Conservation (phyloP, 2,888 invertebrate species). For the Yponomeuta malinellus region DNA sequence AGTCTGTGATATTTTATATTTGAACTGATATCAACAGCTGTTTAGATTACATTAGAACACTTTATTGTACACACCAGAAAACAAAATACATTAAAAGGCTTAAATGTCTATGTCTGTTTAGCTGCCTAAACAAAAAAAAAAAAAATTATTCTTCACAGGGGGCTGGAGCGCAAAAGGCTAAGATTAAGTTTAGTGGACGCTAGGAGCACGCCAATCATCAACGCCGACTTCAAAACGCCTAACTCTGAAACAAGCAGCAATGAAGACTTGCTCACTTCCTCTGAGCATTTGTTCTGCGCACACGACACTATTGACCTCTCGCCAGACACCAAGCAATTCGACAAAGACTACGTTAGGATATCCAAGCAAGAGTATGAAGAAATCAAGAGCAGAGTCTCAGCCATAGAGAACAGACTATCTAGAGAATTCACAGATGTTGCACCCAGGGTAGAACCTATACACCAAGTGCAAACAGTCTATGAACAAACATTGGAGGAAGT, state of each 20-base stretch:
- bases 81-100: too few relatives aligned
- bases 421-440: constrained; percentile 78
- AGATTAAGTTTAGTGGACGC: constrained; percentile 63
- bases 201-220: constrained; percentile 57
- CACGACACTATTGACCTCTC: constrained; percentile 65
- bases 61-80: too few relatives aligned
- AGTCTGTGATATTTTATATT: constrained; percentile 35
- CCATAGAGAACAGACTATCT: constrained; percentile 82
- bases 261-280: constrained; percentile 61
- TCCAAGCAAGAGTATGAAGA: constrained; percentile 86
- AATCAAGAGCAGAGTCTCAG: constrained; percentile 83
- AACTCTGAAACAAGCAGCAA: constrained; percentile 63
- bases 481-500: constrained; percentile 83
- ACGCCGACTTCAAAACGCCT: constrained; percentile 52
- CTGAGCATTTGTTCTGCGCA: constrained; percentile 60
- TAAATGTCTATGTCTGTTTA: too few relatives aligned
- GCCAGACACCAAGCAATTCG: constrained; percentile 53
- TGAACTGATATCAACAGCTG: too few relatives aligned
- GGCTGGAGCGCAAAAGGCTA: constrained; percentile 64
- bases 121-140: constrained; percentile 2
- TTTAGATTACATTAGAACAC: too few relatives aligned
- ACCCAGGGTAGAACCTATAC: constrained; percentile 69
- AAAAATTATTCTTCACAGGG: constrained; percentile 38
- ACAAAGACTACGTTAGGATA: constrained; percentile 80
- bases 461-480: constrained; percentile 82